Conservation (phyloP, 2,113 vertebrate genomes). For the Ifrita kowaldi region DNA sequence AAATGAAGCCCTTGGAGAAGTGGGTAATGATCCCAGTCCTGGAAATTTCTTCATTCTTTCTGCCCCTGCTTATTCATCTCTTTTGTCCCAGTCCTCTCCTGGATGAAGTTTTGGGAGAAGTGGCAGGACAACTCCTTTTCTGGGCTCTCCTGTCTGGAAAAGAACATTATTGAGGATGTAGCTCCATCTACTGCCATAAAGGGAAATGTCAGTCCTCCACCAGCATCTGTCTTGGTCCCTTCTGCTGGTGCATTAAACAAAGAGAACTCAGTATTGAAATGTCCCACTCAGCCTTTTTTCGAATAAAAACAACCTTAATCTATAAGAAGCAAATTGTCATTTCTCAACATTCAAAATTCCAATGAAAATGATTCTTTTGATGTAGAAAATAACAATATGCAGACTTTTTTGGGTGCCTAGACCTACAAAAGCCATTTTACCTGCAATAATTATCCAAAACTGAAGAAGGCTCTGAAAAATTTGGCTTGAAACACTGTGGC, state of each 20-base stretch:
- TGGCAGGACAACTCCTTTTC: not conserved
- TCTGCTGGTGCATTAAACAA: not conserved
- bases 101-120: not conserved
- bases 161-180: not conserved
- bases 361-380: not conserved
- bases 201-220: not conserved
- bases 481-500: not conserved
- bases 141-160: rapidly evolving
- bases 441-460: not conserved
- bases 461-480: not conserved
- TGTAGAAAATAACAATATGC: not conserved
- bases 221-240: too few relatives aligned
- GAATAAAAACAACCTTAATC: not conserved
- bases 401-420: rapidly evolving
- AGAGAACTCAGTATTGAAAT: not conserved
- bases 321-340: rapidly evolving
- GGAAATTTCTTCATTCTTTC: not conserved
- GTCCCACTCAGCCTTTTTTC: rapidly evolving
- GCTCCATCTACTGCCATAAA: slow-evolving; percentile 30
- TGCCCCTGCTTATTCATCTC: not conserved
- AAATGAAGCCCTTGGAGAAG: not conserved
- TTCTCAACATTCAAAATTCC: not conserved
- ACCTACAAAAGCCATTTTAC: not conserved
- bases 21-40: not conserved
- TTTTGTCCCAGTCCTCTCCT: not conserved